phyloP scores from a whole-genome alignment of 2,113 vertebrate species.

The Egretta garzetta region DNA sequence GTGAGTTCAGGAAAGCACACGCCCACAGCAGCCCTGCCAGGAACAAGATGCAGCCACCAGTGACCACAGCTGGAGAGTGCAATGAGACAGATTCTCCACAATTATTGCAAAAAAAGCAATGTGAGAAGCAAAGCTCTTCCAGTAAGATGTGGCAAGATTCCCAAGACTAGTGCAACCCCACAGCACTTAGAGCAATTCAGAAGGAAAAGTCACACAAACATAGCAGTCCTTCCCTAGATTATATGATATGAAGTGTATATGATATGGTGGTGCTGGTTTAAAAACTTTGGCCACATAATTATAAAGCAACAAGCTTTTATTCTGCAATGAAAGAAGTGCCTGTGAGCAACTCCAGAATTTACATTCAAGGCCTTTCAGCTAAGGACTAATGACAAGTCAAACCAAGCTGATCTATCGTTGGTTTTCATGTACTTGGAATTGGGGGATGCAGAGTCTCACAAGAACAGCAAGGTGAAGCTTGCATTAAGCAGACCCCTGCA shows the following conservation, averaged over 20 bases:
- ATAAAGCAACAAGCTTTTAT: background rate
- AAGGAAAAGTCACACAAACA: background rate
- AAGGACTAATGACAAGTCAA: background rate
- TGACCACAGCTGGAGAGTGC: background rate
- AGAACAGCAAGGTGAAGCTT: background rate
- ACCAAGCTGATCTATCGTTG: background rate
- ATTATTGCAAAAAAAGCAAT: background rate
- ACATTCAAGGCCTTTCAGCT: background rate
- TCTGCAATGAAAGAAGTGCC: background rate
- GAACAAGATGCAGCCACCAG: background rate
- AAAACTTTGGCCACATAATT: rapidly evolving
- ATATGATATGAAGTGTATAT: background rate
- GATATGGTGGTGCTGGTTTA: background rate
- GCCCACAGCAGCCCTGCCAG: background rate
- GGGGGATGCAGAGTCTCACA: background rate
- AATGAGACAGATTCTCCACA: background rate
- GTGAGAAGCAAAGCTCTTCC: rapidly evolving
- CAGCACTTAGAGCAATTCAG: background rate
- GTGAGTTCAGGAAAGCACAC: background rate
- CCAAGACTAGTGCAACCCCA: background rate
- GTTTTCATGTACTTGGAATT: background rate
- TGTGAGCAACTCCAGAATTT: background rate
- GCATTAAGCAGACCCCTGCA: background rate
- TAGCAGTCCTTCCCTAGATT: background rate
- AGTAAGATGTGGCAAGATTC: background rate